Evolutionary conservation across 2,888 invertebrate genomes (phyloP).

Genomic region (Eubasilissa splendida): DNA sequence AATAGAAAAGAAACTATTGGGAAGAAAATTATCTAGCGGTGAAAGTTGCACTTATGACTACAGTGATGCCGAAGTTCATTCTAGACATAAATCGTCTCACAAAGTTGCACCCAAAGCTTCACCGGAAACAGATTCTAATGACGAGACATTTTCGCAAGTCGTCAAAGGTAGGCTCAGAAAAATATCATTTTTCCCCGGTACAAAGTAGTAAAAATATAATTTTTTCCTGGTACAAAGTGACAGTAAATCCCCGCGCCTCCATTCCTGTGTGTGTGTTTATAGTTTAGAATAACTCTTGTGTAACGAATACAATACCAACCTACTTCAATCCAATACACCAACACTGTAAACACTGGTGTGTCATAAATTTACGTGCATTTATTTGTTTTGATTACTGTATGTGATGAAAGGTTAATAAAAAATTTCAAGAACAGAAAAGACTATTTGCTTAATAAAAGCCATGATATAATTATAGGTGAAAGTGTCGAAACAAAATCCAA

Average conservation of each 20-base stretch:
- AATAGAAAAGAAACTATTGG: constrained; percentile 42
- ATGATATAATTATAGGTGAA: constrained; percentile 56
- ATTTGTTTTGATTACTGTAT: constrained; percentile 21
- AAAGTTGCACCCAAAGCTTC: constrained; percentile 60
- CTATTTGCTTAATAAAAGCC: constrained; percentile 49
- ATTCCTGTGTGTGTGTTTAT: constrained; percentile 47
- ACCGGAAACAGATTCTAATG: constrained; percentile 58
- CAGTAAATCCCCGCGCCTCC: constrained; percentile 37
- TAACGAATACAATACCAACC: constrained; percentile 6
- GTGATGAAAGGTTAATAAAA: constrained; percentile 33
- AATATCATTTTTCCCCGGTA: constrained; percentile 83
- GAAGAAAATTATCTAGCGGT: constrained; percentile 46
- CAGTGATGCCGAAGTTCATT: constrained; percentile 64
- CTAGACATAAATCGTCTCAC: constrained; percentile 59
- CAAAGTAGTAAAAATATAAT: constrained; percentile 79
- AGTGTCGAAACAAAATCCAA: constrained; percentile 46
- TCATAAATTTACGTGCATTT: constrained; percentile 16
- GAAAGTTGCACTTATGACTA: constrained; percentile 64
- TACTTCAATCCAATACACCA: constrained; percentile 1
- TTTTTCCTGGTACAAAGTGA: constrained; percentile 80
- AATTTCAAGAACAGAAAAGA: constrained; percentile 29
- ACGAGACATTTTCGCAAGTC: constrained; percentile 59
- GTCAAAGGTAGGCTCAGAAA: constrained; percentile 79
- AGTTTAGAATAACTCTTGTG: constrained; percentile 21
- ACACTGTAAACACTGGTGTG: not conserved